Percentiles rank a stretch among this genome's conserved stretches.
These are phyloP conservation scores for Corythornis leucogaster DNA, from an alignment of 2,797 vertebrate species.

Conservation along the genomic window DNA sequence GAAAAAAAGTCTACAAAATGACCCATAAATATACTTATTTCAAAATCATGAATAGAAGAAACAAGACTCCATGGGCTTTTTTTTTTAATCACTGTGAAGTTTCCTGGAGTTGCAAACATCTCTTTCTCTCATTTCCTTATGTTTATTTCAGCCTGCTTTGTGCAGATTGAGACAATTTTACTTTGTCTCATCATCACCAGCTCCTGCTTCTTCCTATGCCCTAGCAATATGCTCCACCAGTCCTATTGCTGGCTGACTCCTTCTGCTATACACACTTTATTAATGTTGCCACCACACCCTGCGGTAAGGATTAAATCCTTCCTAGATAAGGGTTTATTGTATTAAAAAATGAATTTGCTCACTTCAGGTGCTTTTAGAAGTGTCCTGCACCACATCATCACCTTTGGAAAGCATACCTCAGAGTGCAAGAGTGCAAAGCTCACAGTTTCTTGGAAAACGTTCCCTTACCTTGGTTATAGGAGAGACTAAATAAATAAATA, in stretches of 20 bases:
- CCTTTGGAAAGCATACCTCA: not conserved
- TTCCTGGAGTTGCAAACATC: not conserved
- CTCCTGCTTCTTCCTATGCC: not conserved
- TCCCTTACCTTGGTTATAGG: not conserved
- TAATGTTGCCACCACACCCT: not conserved
- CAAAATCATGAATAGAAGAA: not conserved
- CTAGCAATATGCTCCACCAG: not conserved
- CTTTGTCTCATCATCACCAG: not conserved
- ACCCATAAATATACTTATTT: not conserved
- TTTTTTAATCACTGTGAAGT: not conserved
- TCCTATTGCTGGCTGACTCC: not conserved
- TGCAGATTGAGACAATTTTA: not conserved
- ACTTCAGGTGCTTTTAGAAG: not conserved
- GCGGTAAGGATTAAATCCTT: not conserved
- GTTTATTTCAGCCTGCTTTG: not conserved
- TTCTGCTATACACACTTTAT: not conserved
- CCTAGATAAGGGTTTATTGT: not conserved
- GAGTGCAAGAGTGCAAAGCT: accelerated
- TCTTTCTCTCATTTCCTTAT: not conserved
- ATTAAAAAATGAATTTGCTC: not conserved
- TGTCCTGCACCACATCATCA: not conserved
- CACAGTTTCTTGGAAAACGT: not conserved
- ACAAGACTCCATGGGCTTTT: not conserved
- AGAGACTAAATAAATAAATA: accelerated
- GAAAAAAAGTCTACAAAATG: no score